A percentile compares a stretch with the other conserved stretches of the same genome.
These are phyloP conservation scores for Heterocephalus glaber DNA, from an alignment of 2,113 vertebrate species.

Conservation along the genomic window DNA sequence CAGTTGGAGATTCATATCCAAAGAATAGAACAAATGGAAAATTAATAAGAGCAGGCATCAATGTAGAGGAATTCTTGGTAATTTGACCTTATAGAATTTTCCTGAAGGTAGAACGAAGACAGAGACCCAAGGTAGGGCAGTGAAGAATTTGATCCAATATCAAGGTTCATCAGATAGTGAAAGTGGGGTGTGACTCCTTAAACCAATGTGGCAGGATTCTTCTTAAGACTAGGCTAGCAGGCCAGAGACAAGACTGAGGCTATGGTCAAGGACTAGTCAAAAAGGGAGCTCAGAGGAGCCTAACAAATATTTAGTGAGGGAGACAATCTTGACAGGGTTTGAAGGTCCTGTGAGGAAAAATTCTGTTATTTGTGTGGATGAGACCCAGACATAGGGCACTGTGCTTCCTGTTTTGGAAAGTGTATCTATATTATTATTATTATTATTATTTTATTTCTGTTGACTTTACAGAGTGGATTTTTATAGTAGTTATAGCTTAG, in stretches of 20 bases:
- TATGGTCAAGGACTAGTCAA: background rate
- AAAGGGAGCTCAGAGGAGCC: background rate
- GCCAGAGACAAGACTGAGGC: background rate
- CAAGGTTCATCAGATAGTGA: background rate
- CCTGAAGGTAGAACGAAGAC: background rate
- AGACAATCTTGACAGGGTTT: background rate
- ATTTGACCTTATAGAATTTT: conserved; percentile 3
- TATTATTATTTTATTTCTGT: background rate
- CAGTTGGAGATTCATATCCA: background rate
- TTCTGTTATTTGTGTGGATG: background rate
- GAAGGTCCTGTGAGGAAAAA: background rate
- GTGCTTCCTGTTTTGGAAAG: background rate
- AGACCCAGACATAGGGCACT: background rate
- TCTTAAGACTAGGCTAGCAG: background rate
- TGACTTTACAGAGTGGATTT: background rate
- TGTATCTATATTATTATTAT: background rate
- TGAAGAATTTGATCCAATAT: background rate
- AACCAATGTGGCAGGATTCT: background rate
- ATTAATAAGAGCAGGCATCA: background rate
- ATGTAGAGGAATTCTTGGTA: background rate
- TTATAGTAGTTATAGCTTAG: background rate
- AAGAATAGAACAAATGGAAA: background rate
- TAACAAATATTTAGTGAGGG: background rate
- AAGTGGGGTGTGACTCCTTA: background rate
- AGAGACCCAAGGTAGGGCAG: background rate